A percentile compares a stretch with the other conserved stretches of the same genome.
Conservation (phyloP, 2,888 invertebrate genomes). For the Sinotaia quadrata region DNA sequence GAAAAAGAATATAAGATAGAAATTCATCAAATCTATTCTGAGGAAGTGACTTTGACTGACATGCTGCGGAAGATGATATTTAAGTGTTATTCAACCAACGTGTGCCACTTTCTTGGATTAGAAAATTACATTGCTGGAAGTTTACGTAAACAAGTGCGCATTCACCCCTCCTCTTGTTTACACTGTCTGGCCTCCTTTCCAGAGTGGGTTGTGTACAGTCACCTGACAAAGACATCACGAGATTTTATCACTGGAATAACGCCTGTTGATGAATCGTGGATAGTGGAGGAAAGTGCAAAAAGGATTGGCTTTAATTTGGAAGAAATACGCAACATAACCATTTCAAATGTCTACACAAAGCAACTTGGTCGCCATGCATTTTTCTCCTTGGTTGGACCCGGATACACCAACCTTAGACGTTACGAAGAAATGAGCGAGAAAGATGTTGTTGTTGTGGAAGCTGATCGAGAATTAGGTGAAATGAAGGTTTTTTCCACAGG, state of each 20-base stretch:
- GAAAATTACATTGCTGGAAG: constrained; percentile 54
- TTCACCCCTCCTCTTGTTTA: constrained; percentile 64
- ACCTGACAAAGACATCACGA: constrained; percentile 54
- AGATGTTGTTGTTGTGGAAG: constrained; percentile 46
- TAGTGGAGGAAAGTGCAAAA: constrained; percentile 37
- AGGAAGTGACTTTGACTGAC: constrained; percentile 31
- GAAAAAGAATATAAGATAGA: constrained; percentile 45
- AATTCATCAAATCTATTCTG: constrained; percentile 38
- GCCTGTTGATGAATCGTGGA: constrained; percentile 49
- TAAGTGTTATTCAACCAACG: constrained; percentile 49
- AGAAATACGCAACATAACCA: constrained; percentile 37
- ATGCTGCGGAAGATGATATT: constrained; percentile 52
- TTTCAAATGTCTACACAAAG: constrained; percentile 39
- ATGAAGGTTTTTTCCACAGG: constrained; percentile 47
- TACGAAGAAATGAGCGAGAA: constrained; percentile 40
- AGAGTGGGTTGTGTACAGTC: constrained; percentile 60
- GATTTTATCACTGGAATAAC: constrained; percentile 62
- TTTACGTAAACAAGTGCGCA: constrained; percentile 44
- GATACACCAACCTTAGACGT: constrained; percentile 43
- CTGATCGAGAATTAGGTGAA: constrained; percentile 45
- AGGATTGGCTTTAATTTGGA: constrained; percentile 40
- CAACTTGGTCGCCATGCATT: constrained; percentile 47
- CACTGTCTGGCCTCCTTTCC: constrained; percentile 48
- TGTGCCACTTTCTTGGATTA: constrained; percentile 59
- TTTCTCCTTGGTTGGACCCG: constrained; percentile 50